Conservation (phyloP, 2,797 vertebrate species). For the Meriones psammophilus region DNA sequence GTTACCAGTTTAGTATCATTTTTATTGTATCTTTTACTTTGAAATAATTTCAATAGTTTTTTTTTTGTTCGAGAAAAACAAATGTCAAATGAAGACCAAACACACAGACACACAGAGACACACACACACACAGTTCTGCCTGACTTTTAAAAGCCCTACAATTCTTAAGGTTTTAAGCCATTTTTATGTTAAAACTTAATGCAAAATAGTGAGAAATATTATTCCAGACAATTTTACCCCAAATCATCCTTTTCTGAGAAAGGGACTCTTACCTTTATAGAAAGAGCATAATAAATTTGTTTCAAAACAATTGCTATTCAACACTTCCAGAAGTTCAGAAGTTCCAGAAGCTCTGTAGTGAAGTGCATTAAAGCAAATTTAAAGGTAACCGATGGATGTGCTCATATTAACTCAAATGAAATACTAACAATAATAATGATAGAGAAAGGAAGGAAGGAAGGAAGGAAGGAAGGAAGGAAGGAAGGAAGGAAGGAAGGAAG, state of each 20-base stretch:
- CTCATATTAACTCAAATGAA: neutral
- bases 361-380: neutral
- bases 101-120: neutral
- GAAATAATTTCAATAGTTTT: conserved; percentile 10
- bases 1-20: neutral
- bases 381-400: neutral
- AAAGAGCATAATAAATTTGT: conserved; percentile 22
- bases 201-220: conserved; percentile 29
- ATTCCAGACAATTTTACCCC: conserved; percentile 1
- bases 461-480: neutral
- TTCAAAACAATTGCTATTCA: conserved; percentile 30
- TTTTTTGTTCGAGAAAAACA: conserved; percentile 31
- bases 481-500: neutral
- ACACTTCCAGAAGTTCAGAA: neutral
- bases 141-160: conserved; percentile 3
- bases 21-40: conserved; percentile 37
- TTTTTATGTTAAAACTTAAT: conserved; percentile 37
- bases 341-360: neutral
- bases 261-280: neutral
- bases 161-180: neutral
- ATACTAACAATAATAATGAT: neutral
- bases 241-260: conserved; percentile 40
- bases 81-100: conserved; percentile 29
- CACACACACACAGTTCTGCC: neutral
- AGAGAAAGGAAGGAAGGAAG: neutral